These are phyloP conservation scores for Pygocentrus nattereri DNA, from an alignment of 2,797 vertebrate genomes.

Conservation along the genomic window DNA sequence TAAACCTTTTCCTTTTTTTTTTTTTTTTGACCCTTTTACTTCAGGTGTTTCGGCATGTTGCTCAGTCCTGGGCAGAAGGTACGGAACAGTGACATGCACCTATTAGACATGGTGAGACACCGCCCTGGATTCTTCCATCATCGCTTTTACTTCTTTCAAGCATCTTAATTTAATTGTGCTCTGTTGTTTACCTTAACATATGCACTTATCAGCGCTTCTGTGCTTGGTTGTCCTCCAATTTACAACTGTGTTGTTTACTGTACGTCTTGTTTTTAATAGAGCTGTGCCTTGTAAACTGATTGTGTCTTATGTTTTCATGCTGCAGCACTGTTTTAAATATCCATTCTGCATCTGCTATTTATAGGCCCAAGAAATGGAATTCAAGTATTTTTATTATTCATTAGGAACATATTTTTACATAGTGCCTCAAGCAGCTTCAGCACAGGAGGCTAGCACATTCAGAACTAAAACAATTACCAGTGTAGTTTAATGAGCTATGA, in stretches of 20 bases:
- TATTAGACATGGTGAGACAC: slow-evolving; percentile 93
- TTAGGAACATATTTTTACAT: slow-evolving; percentile 41
- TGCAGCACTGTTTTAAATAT: slow-evolving; percentile 22
- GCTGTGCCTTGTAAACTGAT: neutral
- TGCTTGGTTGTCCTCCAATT: slow-evolving; percentile 12
- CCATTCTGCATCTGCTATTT: slow-evolving; percentile 30
- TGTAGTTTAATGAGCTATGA: slow-evolving; percentile 38
- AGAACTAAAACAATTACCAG: slow-evolving; percentile 35
- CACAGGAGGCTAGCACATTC: slow-evolving; percentile 25
- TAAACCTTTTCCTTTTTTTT: slow-evolving; percentile 16
- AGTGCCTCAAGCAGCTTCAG: slow-evolving; percentile 24
- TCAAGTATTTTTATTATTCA: slow-evolving; percentile 48
- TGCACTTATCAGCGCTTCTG: neutral
- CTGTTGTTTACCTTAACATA: neutral
- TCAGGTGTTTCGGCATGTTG: slow-evolving; percentile 97
- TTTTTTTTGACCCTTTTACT: slow-evolving; percentile 45
- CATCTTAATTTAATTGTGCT: neutral
- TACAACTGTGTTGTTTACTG: slow-evolving; percentile 1
- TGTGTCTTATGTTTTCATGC: neutral
- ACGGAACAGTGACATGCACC: slow-evolving; percentile 96
- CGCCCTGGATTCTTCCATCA: neutral
- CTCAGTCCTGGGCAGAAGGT: slow-evolving; percentile 95
- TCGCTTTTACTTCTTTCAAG: neutral
- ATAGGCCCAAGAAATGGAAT: slow-evolving; percentile 31
- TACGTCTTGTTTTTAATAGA: neutral